These are phyloP conservation scores for Bombus sylvicola DNA, from an alignment of 1,140 invertebrate species.

Conservation along the genomic window DNA sequence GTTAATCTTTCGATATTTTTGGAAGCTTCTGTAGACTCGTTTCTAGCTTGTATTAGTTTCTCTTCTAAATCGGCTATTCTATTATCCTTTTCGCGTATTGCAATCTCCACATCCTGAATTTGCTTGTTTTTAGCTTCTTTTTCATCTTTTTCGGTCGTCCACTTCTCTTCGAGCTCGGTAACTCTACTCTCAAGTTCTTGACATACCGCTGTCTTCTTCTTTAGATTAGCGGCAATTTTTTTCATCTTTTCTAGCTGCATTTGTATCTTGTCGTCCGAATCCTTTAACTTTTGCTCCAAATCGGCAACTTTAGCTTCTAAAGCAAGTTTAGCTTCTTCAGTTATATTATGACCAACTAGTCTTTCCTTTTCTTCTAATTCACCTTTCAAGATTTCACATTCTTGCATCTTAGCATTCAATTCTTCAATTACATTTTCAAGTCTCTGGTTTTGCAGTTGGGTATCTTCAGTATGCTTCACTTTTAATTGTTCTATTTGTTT, in stretches of 20 bases:
- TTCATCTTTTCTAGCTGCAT: constrained; percentile 88
- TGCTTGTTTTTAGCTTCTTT: constrained; percentile 73
- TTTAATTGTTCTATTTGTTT: constrained; percentile 83
- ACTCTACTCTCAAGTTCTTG: constrained; percentile 85
- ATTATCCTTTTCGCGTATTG: constrained; percentile 71
- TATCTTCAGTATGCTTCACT: constrained; percentile 72
- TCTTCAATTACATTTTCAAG: constrained; percentile 73
- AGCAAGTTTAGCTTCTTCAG: constrained; percentile 63
- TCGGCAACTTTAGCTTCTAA: constrained; percentile 70
- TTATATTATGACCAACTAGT: constrained; percentile 56
- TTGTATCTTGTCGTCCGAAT: constrained; percentile 68
- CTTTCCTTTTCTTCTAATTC: constrained; percentile 70
- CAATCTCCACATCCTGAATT: constrained; percentile 68
- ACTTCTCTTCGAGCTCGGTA: constrained; percentile 72
- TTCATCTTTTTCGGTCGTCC: constrained; percentile 72
- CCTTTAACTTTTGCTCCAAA: constrained; percentile 70
- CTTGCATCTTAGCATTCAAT: constrained; percentile 60
- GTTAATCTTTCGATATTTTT: constrained; percentile 58
- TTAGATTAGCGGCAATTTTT: constrained; percentile 88
- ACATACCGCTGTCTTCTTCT: constrained; percentile 87
- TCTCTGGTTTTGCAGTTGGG: constrained; percentile 66
- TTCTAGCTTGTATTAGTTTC: constrained; percentile 41
- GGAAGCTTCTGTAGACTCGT: constrained; percentile 47
- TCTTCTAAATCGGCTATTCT: constrained; percentile 70
- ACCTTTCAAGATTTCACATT: constrained; percentile 66